These are phyloP conservation scores for Ciconia boyciana DNA, from an alignment of 2,113 vertebrate genomes.

Conservation along the genomic window DNA sequence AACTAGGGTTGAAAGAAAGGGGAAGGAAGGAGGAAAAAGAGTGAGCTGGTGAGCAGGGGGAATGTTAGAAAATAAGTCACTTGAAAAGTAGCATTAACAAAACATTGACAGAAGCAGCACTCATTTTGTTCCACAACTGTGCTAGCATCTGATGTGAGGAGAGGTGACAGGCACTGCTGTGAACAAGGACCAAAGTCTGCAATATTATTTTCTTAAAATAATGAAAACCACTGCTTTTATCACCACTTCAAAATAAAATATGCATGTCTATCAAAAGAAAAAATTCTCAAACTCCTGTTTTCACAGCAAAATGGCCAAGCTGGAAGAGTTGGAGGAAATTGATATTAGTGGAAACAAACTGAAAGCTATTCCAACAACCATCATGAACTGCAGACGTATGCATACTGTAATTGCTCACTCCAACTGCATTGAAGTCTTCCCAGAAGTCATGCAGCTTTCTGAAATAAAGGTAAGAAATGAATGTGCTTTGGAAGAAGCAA, in stretches of 20 bases:
- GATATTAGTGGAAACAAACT: constrained; percentile 96
- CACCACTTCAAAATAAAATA: not conserved
- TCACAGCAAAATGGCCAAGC: constrained; percentile 96
- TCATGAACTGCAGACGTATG: constrained; percentile 92
- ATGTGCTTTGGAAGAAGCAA: not conserved
- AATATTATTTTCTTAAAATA: not conserved
- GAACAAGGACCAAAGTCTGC: not conserved
- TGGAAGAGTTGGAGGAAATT: constrained; percentile 96
- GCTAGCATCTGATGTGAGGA: not conserved
- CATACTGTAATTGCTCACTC: constrained; percentile 96
- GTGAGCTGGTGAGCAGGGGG: not conserved
- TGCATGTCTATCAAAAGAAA: not conserved
- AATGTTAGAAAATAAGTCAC: not conserved
- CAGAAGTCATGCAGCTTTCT: constrained; percentile 95
- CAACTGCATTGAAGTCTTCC: constrained; percentile 95
- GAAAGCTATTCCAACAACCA: constrained; percentile 96
- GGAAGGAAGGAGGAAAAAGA: not conserved
- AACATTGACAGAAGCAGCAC: not conserved
- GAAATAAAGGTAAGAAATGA: constrained; percentile 88
- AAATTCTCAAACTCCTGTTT: not conserved
- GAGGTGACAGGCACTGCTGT: not conserved
- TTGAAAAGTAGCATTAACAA: not conserved
- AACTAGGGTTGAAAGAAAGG: not conserved
- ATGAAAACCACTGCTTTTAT: not conserved
- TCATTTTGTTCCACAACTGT: not conserved